phyloP scores from a whole-genome alignment of 2,888 invertebrate genomes.

The Marronus borbonicus region DNA sequence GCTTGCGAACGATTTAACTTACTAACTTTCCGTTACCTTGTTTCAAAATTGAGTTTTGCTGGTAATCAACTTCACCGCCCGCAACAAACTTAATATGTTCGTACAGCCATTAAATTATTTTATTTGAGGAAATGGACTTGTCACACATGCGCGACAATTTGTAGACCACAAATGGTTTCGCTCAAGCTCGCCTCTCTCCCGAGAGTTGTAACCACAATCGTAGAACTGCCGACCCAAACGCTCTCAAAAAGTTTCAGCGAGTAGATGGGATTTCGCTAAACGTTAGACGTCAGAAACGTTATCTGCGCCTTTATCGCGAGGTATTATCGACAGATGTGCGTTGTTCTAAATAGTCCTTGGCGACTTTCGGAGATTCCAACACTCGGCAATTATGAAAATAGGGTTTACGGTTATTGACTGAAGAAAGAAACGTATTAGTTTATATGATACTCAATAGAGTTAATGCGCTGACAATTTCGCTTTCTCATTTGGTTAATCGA shows the following conservation, averaged over 20 bases:
- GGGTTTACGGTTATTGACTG: no score
- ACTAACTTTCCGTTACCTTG: no score
- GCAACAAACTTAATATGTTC: no score
- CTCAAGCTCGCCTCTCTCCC: background rate
- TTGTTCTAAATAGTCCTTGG: background rate
- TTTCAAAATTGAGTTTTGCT: no score
- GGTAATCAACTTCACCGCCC: no score
- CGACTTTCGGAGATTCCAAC: background rate
- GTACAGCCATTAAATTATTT: slow-evolving; percentile 18
- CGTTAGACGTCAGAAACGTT: background rate
- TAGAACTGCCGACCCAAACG: background rate
- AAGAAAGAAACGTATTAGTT: no score
- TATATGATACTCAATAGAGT: no score
- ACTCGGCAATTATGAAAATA: background rate
- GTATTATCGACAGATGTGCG: background rate
- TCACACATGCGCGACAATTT: slow-evolving; percentile 13
- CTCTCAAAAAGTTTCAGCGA: slow-evolving; percentile 14
- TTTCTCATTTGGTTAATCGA: no score
- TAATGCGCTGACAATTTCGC: no score
- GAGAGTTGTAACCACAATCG: slow-evolving; percentile 16
- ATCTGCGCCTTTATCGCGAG: background rate
- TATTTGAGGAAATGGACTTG: slow-evolving; percentile 16
- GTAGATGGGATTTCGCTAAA: background rate
- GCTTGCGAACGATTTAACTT: no score
- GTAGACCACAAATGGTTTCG: background rate